Percentiles rank a stretch among this genome's conserved stretches.
Conservation (phyloP, 2,113 vertebrate species). For the Casuarius casuarius region DNA sequence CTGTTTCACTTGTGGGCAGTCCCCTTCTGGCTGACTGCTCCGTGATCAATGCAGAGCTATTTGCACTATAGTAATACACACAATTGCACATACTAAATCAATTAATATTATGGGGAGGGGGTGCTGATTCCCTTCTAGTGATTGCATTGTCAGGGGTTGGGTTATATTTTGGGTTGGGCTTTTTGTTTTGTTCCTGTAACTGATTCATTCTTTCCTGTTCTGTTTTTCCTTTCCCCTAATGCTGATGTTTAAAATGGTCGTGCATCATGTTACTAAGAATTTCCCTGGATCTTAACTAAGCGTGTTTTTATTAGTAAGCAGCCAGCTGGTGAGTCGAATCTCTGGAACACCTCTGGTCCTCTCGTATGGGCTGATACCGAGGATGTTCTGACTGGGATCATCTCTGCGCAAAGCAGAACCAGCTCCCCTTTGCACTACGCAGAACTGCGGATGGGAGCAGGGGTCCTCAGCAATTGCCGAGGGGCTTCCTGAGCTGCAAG, state of each 20-base stretch:
- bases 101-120: slow-evolving; percentile 23
- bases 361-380: background rate
- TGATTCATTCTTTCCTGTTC: slow-evolving; percentile 34
- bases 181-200: slow-evolving; percentile 36
- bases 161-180: slow-evolving; percentile 18
- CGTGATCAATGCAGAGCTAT: slow-evolving; percentile 44
- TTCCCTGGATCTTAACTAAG: background rate
- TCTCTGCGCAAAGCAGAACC: background rate
- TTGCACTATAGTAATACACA: slow-evolving; percentile 68
- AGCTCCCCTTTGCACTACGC: background rate
- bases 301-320: slow-evolving; percentile 14
- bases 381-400: background rate
- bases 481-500: too few relatives aligned
- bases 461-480: too few relatives aligned
- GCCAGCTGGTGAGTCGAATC: background rate
- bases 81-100: slow-evolving; percentile 59
- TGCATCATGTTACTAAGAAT: slow-evolving; percentile 62
- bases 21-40: background rate
- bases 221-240: background rate
- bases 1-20: slow-evolving; percentile 33
- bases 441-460: too few relatives aligned
- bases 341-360: background rate
- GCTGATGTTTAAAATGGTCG: background rate
- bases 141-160: slow-evolving; percentile 37
- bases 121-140: background rate